Percentiles rank a stretch among this genome's conserved stretches.
Evolutionary conservation across 2,113 vertebrate species (phyloP).

Genomic region (Phrynosoma blainvillii): DNA sequence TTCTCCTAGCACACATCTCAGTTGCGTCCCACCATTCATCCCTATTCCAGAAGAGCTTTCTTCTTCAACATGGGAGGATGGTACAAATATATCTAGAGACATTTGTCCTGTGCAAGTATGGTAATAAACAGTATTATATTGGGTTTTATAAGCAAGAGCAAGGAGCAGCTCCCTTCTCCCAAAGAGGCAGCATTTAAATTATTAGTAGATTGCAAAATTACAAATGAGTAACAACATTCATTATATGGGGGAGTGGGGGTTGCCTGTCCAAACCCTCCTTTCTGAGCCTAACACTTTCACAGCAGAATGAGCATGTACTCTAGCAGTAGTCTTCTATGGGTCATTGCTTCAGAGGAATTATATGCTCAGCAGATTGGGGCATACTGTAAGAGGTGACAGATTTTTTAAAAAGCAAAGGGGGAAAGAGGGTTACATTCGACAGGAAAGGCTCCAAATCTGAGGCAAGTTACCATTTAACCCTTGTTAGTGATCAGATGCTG

Average conservation of each 20-base stretch:
- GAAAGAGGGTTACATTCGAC: background rate
- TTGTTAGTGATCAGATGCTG: background rate
- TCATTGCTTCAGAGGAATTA: slow-evolving; percentile 16
- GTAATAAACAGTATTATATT: background rate
- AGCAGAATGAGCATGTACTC: slow-evolving; percentile 2
- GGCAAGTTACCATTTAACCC: background rate
- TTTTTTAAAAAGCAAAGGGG: background rate
- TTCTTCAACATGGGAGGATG: no score
- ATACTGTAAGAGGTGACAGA: slow-evolving; percentile 25
- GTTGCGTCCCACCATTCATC: background rate
- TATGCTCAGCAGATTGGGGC: background rate
- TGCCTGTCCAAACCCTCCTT: background rate
- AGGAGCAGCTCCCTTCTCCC: no score
- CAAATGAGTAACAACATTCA: background rate
- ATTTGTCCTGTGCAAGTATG: background rate
- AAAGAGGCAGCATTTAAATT: background rate
- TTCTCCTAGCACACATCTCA: background rate
- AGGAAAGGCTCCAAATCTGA: background rate
- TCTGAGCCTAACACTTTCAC: slow-evolving; percentile 10
- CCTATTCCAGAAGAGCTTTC: background rate
- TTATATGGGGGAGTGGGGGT: background rate
- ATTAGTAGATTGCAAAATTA: background rate
- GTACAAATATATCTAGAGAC: background rate
- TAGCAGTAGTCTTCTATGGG: background rate
- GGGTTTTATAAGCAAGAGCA: background rate